Evolutionary conservation across 2,797 vertebrate species (phyloP).

Genomic region (Limnodromus scolopaceus): DNA sequence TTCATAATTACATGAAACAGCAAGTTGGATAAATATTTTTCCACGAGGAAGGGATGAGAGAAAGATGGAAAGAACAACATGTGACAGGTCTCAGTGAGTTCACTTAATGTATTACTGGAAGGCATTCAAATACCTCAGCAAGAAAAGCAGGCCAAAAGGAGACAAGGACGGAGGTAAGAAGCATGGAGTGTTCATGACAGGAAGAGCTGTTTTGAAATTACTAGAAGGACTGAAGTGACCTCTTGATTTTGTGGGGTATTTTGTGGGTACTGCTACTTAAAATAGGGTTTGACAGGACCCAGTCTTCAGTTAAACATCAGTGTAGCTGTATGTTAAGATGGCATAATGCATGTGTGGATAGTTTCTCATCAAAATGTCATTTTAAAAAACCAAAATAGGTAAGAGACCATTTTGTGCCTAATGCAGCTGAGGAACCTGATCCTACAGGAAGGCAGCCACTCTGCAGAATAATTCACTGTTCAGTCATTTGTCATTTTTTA

Average conservation of each 20-base stretch:
- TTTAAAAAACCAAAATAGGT: not conserved
- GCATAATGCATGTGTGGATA: not conserved
- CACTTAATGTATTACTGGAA: not conserved
- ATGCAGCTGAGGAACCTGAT: not conserved
- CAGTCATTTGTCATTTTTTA: not conserved
- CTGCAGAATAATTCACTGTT: not conserved
- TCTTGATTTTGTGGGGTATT: not conserved
- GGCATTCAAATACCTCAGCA: not conserved
- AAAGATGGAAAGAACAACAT: not conserved
- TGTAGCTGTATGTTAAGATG: not conserved
- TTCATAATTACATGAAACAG: not conserved
- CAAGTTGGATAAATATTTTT: constrained; percentile 7
- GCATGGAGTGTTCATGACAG: not conserved
- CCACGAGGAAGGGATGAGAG: not conserved
- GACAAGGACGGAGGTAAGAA: not conserved
- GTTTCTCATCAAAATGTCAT: not conserved
- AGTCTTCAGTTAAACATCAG: not conserved
- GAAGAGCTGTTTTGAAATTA: not conserved
- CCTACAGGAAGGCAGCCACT: not conserved
- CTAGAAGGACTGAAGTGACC: not conserved
- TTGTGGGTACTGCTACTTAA: not conserved
- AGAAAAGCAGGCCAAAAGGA: not conserved
- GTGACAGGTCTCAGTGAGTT: not conserved
- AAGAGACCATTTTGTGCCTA: not conserved
- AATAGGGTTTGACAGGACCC: not conserved